Evolutionary conservation across 2,888 invertebrate genomes (phyloP).

Genomic region (Perizoma flavofasciatum): DNA sequence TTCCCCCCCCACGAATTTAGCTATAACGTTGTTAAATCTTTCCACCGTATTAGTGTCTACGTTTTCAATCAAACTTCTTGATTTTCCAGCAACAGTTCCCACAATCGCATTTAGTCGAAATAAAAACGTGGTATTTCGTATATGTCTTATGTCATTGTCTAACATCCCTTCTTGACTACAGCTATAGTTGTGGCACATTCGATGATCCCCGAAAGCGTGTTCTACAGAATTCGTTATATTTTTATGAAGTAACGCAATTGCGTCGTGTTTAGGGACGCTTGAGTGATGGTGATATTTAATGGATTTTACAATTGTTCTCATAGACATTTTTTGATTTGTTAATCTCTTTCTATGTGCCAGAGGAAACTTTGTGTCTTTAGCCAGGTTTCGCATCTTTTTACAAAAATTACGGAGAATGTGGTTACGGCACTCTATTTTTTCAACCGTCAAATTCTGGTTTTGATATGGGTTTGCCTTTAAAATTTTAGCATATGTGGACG

Average conservation of each 20-base stretch:
- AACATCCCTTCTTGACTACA: conserved; percentile 27
- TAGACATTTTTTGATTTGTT: conserved; percentile 25
- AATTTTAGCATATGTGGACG: conserved; percentile 11
- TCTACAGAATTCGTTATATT: conserved; percentile 30
- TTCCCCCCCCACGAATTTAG: neutral
- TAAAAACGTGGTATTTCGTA: neutral
- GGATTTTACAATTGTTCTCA: conserved; percentile 26
- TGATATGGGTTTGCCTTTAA: conserved; percentile 25
- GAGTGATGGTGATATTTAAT: conserved; percentile 6
- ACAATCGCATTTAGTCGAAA: conserved; percentile 7
- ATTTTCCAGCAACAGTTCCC: neutral
- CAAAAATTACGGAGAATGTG: conserved; percentile 40
- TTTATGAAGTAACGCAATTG: conserved; percentile 8
- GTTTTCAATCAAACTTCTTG: neutral
- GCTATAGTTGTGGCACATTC: conserved; percentile 32
- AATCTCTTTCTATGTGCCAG: conserved; percentile 20
- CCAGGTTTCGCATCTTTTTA: conserved; percentile 17
- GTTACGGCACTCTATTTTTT: conserved; percentile 41
- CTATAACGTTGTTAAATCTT: neutral
- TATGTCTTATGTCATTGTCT: no score
- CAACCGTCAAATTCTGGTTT: conserved; percentile 27
- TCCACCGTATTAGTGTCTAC: neutral
- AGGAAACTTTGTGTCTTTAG: conserved; percentile 32
- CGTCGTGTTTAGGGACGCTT: neutral
- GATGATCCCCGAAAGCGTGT: conserved; percentile 47